Percentiles rank a stretch among this genome's conserved stretches.
Conservation (phyloP, 2,113 vertebrate genomes). For the Puntigrus tetrazona region DNA sequence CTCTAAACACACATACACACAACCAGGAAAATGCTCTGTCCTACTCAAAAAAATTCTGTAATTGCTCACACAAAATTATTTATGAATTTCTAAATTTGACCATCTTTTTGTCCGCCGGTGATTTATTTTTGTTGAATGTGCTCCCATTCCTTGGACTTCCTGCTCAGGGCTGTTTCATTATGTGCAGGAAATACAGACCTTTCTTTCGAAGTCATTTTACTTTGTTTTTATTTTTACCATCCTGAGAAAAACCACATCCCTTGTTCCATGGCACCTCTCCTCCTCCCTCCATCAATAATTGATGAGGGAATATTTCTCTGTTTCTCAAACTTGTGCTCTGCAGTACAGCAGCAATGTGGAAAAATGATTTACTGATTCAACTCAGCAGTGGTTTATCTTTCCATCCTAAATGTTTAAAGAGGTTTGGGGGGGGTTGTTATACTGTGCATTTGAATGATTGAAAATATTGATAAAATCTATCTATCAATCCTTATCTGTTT, state of each 20-base stretch:
- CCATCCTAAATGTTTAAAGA: not conserved
- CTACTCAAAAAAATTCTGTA: not conserved
- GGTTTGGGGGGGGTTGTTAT: too few relatives aligned
- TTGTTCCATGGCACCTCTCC: slow-evolving; percentile 26
- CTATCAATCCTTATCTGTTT: too few relatives aligned
- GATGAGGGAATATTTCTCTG: not conserved
- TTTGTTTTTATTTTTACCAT: not conserved
- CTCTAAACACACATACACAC: not conserved
- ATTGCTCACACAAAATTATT: not conserved
- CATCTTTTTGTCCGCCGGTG: not conserved
- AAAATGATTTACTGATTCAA: not conserved
- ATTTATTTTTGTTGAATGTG: slow-evolving; percentile 11
- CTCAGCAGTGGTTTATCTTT: not conserved
- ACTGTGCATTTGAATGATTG: not conserved
- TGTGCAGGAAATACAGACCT: not conserved
- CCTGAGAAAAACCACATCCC: not conserved
- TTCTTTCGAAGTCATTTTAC: not conserved
- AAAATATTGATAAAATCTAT: too few relatives aligned
- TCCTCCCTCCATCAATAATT: slow-evolving; percentile 39
- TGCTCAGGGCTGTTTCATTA: not conserved
- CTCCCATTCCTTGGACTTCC: not conserved
- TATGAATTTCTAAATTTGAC: slow-evolving; percentile 6
- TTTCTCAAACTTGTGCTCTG: slow-evolving; percentile 29
- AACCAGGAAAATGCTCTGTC: not conserved
- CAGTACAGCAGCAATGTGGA: not conserved